Base-by-base conservation (phyloP, 2,113 vertebrate genomes). In the Phoenicopterus ruber region DNA sequence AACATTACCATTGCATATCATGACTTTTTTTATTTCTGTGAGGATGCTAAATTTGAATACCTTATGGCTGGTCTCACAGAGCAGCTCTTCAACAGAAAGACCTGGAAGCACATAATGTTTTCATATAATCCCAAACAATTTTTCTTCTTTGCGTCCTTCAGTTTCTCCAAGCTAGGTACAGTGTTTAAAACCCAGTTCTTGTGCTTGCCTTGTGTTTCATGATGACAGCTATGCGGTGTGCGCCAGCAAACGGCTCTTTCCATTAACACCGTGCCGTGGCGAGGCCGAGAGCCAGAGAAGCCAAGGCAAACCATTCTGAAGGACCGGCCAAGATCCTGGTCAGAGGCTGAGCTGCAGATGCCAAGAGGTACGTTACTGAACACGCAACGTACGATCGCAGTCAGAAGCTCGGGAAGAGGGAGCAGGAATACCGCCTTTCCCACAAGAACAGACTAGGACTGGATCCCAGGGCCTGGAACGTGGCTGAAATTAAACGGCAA, bases 221-320 rank as follows among this genome's bases (percentile, higher is more conserved):
- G 7, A 17, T 5, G 38, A 22, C 29, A 49, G 3, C 42, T 9
- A 7, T 5, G 13, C 31, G 9, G 2, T 3, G 17, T 44, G n/a
- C 62, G 52, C 26, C 19, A 42, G 63, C 18, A 15, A 46, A 19
- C 0, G 16, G 66, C 38, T 14, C 10, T 40, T 24, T 36, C n/a
- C 46, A 2, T 44, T 38, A 38, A 20, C n/a, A 14, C 11, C 7
- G 17, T n/a, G 17, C 4, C 1, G 1, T 8, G 54, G 54, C 16
- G 57, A 76, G 34, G 31, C 3, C 62, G 57, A 31, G 13, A 32
- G 80, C 26, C 46, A 49, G 29, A 55, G 70, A 42, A 73, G 40
- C 50, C 80, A 69, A 50, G 44, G 58, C 6, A 38, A 65, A 44
- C 44, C 8, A 1, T 10, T 36, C 21, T 13, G 55, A n/a, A 49